Conservation (phyloP, 2,113 vertebrate genomes). For the Bubo scandiacus region DNA sequence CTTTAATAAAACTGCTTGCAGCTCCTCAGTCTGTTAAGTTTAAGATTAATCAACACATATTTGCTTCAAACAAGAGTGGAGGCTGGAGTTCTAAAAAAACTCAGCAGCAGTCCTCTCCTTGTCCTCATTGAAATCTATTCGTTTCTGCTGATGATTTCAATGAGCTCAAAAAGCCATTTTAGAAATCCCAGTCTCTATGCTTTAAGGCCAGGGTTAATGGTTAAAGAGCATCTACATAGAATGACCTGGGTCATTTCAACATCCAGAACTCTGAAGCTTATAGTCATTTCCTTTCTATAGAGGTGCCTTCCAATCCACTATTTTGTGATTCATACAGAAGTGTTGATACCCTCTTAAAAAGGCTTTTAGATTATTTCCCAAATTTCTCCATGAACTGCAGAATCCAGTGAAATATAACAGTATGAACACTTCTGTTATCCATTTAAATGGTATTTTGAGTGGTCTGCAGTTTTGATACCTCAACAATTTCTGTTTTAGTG, state of each 20-base stretch:
- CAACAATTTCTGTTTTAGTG: background rate
- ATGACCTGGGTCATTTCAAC: background rate
- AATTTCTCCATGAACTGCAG: background rate
- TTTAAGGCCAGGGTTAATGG: background rate
- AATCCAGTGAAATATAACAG: background rate
- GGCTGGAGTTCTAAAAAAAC: background rate
- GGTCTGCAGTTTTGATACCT: background rate
- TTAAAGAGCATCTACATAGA: background rate
- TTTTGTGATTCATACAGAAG: background rate
- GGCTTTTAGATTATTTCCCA: background rate
- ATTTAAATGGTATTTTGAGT: background rate
- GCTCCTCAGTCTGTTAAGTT: background rate
- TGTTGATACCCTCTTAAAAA: background rate
- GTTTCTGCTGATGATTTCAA: background rate
- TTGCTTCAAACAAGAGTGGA: constrained; percentile 11
- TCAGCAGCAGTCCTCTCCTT: background rate
- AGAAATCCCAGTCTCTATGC: background rate
- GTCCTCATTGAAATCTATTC: background rate
- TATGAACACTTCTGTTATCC: background rate
- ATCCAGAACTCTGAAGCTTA: background rate
- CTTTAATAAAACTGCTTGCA: background rate
- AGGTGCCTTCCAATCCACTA: background rate
- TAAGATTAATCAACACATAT: constrained; percentile 7
- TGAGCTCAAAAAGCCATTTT: background rate
- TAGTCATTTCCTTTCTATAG: background rate